A percentile compares a stretch with the other conserved stretches of the same genome.
These are phyloP conservation scores for Porites australiensis DNA, from an alignment of 64 coral and sea anemone species.

Conservation along the genomic window DNA sequence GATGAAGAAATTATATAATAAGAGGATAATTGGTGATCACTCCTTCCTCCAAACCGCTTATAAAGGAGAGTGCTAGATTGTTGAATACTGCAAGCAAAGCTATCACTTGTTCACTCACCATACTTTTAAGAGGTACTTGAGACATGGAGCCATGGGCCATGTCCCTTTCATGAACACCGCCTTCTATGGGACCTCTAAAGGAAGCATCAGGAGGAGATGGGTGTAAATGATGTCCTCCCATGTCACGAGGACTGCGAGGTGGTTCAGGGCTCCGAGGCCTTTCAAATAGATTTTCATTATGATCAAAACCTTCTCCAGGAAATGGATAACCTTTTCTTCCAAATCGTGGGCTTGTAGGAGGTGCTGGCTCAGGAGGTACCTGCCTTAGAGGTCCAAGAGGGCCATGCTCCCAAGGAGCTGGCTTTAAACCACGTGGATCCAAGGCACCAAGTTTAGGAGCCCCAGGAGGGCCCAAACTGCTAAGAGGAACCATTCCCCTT, in stretches of 20 bases:
- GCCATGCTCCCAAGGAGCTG: conserved; percentile 82
- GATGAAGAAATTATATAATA: too few relatives aligned
- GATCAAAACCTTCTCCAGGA: conserved; percentile 2
- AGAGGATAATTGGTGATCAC: too few relatives aligned
- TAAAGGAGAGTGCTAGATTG: too few relatives aligned
- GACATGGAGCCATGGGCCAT: conserved; percentile 46
- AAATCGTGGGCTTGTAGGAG: conserved; percentile 26
- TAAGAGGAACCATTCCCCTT: conserved; percentile 56
- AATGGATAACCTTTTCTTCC: conserved; percentile 1
- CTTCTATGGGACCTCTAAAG: conserved; percentile 51
- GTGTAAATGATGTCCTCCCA: conserved; percentile 17
- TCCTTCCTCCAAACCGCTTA: too few relatives aligned
- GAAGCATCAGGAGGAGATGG: conserved; percentile 22
- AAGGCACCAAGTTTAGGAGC: conserved; percentile 69
- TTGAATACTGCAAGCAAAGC: neutral
- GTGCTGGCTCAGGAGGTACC: conserved; percentile 20
- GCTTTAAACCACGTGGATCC: conserved; percentile 46
- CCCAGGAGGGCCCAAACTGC: conserved; percentile 41
- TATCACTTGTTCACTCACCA: conserved; percentile 51
- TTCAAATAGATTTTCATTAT: conserved; percentile 50
- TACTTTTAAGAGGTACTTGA: conserved; percentile 77
- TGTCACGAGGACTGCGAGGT: conserved; percentile 55
- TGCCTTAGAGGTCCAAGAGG: conserved; percentile 67
- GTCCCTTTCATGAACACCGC: conserved; percentile 57
- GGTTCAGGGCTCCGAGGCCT: conserved; percentile 91